These are phyloP conservation scores for Drosophila tristis DNA, from an alignment of 1,140 invertebrate species.

Conservation along the genomic window DNA sequence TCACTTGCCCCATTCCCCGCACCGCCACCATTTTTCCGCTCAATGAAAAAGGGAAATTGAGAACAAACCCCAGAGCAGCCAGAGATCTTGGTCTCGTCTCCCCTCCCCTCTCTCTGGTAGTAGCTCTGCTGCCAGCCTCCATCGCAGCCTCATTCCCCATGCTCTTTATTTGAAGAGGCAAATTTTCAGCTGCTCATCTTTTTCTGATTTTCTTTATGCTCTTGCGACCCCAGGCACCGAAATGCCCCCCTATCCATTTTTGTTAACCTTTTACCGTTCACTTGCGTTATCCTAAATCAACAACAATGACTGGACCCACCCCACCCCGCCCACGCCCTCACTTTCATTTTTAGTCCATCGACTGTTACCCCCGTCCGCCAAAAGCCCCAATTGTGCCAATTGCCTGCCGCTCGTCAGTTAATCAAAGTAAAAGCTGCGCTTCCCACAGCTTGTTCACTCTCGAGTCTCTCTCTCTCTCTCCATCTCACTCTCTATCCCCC, in stretches of 20 bases:
- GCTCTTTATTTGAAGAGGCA: constrained; percentile 52
- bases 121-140: constrained; percentile 8
- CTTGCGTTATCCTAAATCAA: constrained; percentile 78
- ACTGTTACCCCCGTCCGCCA: constrained; percentile 11
- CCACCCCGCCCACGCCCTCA: constrained; percentile 30
- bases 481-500: background rate
- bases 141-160: background rate
- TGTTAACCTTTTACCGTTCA: constrained; percentile 76
- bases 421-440: constrained; percentile 74
- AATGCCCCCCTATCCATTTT: constrained; percentile 58
- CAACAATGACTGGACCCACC: constrained; percentile 62
- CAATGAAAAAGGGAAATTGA: constrained; percentile 45
- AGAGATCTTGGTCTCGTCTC: background rate
- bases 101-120: background rate
- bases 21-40: background rate
- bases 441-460: no score
- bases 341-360: background rate
- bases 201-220: constrained; percentile 8
- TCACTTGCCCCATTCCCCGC: background rate
- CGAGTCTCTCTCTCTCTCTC: no score
- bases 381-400: constrained; percentile 74
- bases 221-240: background rate
- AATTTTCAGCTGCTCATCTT: constrained; percentile 72
- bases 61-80: constrained; percentile 9
- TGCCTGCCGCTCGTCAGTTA: constrained; percentile 78